Conservation (phyloP, 1,140 invertebrate species). For the Drosophila kohkoa region DNA sequence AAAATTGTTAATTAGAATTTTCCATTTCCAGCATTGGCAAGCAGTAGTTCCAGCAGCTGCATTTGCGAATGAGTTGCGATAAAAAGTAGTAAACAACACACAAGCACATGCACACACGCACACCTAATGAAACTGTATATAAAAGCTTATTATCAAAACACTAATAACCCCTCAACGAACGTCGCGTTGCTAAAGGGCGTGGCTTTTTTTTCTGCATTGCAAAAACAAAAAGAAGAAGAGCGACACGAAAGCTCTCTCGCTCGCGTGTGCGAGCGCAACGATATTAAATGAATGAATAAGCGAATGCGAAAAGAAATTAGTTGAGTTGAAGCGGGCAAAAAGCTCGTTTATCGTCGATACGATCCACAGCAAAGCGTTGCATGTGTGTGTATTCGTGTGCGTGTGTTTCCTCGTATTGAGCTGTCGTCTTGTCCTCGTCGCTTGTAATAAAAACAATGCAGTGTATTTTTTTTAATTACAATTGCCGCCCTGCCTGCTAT, state of each 20-base stretch:
- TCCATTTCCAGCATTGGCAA: conserved; percentile 73
- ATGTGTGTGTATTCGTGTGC: neutral
- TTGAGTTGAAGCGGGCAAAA: conserved; percentile 18
- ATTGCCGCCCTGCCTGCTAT: conserved; percentile 76
- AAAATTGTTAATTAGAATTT: conserved; percentile 83
- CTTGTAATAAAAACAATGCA: conserved; percentile 65
- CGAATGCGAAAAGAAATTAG: conserved; percentile 33
- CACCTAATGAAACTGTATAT: conserved; percentile 14
- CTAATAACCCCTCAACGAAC: conserved; percentile 38
- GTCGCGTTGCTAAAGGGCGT: conserved; percentile 37
- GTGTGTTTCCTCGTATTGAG: conserved; percentile 9
- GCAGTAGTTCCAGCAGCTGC: conserved; percentile 55
- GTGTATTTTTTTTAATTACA: conserved; percentile 63
- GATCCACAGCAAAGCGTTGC: neutral
- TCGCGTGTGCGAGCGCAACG: conserved; percentile 15
- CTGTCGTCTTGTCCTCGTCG: conserved; percentile 19
- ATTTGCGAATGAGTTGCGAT: conserved; percentile 42
- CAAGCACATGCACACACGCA: conserved; percentile 14
- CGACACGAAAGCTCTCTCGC: conserved; percentile 30
- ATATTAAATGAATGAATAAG: conserved; percentile 36
- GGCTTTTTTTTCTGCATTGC: conserved; percentile 35
- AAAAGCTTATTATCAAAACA: conserved; percentile 56
- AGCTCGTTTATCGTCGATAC: conserved; percentile 18
- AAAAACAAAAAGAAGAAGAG: conserved; percentile 21
- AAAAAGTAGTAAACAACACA: conserved; percentile 46